A percentile compares a stretch with the other conserved stretches of the same genome.
Evolutionary conservation across 2,113 vertebrate species (phyloP).

Genomic region (Ptilorrhoa leucosticta): DNA sequence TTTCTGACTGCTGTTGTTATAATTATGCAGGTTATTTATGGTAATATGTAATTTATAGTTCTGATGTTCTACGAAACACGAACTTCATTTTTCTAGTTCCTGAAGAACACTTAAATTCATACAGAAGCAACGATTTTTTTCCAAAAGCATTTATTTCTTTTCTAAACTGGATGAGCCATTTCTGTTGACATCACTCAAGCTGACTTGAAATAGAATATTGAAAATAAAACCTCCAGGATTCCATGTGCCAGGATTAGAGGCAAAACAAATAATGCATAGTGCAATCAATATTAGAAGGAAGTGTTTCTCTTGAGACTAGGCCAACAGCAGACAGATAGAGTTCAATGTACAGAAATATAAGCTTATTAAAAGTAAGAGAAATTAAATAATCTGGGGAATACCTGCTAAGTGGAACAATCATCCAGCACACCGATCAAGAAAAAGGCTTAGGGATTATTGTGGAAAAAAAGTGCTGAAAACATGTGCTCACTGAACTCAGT

Average conservation of each 20-base stretch:
- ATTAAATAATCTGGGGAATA: not conserved
- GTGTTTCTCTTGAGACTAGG: not conserved
- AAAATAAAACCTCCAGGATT: not conserved
- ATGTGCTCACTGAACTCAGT: not conserved
- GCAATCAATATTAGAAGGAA: not conserved
- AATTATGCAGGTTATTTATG: not conserved
- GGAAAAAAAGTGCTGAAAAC: not conserved
- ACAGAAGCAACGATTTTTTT: not conserved
- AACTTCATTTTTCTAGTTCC: not conserved
- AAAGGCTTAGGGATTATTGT: not conserved
- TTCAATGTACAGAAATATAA: not conserved
- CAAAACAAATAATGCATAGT: not conserved
- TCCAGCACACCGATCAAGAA: not conserved
- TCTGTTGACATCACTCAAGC: not conserved
- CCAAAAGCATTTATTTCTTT: not conserved
- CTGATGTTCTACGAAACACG: not conserved
- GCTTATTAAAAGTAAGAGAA: constrained; percentile 27
- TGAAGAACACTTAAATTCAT: not conserved
- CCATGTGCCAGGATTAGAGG: not conserved
- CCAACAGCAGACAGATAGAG: not conserved
- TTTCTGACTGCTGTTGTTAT: not conserved
- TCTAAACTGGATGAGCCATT: not conserved
- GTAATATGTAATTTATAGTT: not conserved
- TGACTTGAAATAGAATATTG: not conserved
- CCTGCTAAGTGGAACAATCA: constrained; percentile 24